phyloP scores from a whole-genome alignment of 2,113 vertebrate genomes.

The Morone chrysops region DNA sequence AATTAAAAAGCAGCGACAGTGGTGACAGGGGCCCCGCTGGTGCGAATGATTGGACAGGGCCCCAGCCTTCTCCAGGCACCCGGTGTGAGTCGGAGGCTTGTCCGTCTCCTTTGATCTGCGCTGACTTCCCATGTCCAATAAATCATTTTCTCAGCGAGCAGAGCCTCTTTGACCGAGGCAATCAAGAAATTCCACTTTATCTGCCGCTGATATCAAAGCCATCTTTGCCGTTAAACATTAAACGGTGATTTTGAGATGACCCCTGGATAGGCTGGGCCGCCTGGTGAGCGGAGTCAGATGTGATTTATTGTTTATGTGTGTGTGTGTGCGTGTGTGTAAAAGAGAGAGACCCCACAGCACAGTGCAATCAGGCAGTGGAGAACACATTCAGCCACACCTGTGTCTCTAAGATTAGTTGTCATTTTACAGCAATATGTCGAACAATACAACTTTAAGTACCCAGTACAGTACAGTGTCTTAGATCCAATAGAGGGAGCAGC shows the following conservation, averaged over 20 bases:
- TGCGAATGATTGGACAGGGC: slow-evolving; percentile 76
- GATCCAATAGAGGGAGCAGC: slow-evolving; percentile 54
- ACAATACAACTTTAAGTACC: slow-evolving; percentile 4
- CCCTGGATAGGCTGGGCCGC: slow-evolving; percentile 32
- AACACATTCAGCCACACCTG: slow-evolving; percentile 47
- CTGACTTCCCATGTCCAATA: slow-evolving; percentile 72
- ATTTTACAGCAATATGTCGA: slow-evolving; percentile 32
- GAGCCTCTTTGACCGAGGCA: slow-evolving; percentile 70
- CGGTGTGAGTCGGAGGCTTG: slow-evolving; percentile 30
- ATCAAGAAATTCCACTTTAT: slow-evolving; percentile 73
- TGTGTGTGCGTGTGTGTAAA: background rate
- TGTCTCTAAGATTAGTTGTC: slow-evolving; percentile 17
- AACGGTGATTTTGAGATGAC: slow-evolving; percentile 74
- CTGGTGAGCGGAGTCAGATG: slow-evolving; percentile 18
- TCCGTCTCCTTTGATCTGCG: slow-evolving; percentile 74
- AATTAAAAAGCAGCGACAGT: slow-evolving; percentile 79
- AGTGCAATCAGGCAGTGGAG: slow-evolving; percentile 38
- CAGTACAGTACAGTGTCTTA: background rate
- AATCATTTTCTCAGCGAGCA: slow-evolving; percentile 75
- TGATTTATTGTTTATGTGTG: slow-evolving; percentile 58
- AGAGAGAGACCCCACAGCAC: background rate
- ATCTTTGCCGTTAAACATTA: slow-evolving; percentile 63
- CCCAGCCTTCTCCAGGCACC: slow-evolving; percentile 53
- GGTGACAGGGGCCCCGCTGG: slow-evolving; percentile 63
- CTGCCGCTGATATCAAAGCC: slow-evolving; percentile 64